These are phyloP conservation scores for Macrosteles quadrilineatus DNA, from an alignment of 1,140 invertebrate species.

Conservation along the genomic window DNA sequence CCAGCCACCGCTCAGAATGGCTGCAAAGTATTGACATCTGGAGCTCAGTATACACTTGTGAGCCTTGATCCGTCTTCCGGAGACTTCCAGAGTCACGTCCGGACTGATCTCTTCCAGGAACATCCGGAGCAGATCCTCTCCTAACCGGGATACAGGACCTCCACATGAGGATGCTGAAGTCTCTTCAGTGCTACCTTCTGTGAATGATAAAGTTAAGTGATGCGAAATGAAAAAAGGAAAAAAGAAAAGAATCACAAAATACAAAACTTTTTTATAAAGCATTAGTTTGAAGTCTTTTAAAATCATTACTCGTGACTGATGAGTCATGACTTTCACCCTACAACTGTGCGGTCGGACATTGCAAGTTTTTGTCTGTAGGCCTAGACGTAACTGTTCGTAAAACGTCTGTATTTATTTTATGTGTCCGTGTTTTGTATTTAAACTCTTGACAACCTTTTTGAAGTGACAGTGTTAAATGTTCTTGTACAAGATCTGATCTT, in stretches of 20 bases:
- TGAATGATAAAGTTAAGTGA: conserved; percentile 27
- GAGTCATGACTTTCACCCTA: no score
- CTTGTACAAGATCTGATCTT: no score
- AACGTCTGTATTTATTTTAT: no score
- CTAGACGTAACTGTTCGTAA: no score
- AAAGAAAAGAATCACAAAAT: conserved; percentile 3
- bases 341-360: no score
- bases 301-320: no score
- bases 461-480: no score
- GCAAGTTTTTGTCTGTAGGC: no score
- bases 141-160: conserved; percentile 65
- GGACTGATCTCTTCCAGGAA: conserved; percentile 86
- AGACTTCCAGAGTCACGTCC: conserved; percentile 80
- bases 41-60: conserved; percentile 90
- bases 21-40: conserved; percentile 88
- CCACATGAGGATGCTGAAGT: conserved; percentile 54
- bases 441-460: no score
- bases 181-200: conserved; percentile 55
- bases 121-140: conserved; percentile 84
- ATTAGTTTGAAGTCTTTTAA: no score
- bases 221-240: background rate
- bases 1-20: conserved; percentile 82
- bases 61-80: conserved; percentile 74
- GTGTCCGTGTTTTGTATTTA: no score
- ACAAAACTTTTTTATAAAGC: background rate